Evolutionary conservation across 2,797 vertebrate genomes (phyloP), one percentile per base, ranked within the genome.

Genomic region (Danionella dracula): DNA sequence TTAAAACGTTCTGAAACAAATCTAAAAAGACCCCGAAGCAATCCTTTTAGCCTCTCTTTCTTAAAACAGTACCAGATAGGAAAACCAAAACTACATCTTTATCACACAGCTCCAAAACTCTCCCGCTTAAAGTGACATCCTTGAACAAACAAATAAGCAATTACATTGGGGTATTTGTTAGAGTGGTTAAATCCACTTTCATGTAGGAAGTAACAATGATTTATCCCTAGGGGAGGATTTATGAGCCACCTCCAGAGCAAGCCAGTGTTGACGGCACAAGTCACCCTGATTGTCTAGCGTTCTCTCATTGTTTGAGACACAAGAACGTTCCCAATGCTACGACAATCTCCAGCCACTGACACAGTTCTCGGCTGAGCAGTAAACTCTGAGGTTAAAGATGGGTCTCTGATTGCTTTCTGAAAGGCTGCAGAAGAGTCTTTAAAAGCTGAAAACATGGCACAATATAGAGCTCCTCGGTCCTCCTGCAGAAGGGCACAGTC

Each of bases 61-160:
- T 46, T n/a, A n/a, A n/a, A 34, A 48, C 50, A 34, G 27, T 23
- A 56, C 49, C 56, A 56, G 42, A 60, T 20, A 34, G 6, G 35
- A 13, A 10, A 12, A 32, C 20, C 1, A 17, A 23, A 5, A n/a
- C 27, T 4, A 21, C 27, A 10, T 12, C 19, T 38, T 5, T n/a
- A 62, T 46, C 49, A 34, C 31, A 32, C 45, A 84, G 77, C 84
- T 79, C 80, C 79, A 57, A 49, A 41, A 71, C 35, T 15, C 50
- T 27, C 42, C 11, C 63, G 56, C 32, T 67, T 79, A 80, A 86
- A 84, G 81, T 81, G 78, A 76, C 80, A 46, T 70, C 65, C 32
- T 23, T 56, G 12, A 20, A 62, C 38, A 60, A 32, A 32, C 31
- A 54, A 66, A 50, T 10, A 60, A 60, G 44, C 54, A 37, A 63